phyloP scores from a whole-genome alignment of 2,113 vertebrate species.

The Papio anubis region DNA sequence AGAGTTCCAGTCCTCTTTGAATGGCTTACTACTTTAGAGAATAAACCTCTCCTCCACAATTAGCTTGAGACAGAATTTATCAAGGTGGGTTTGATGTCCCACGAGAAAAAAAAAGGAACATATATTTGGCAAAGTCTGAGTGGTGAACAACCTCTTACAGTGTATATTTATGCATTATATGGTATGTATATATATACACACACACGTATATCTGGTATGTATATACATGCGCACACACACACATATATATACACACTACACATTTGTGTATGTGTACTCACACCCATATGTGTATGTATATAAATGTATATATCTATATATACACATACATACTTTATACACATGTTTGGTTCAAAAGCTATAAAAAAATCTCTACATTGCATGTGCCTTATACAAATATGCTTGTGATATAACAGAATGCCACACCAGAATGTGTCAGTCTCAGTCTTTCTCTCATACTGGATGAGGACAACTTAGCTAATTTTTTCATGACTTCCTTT shows the following conservation, averaged over 20 bases:
- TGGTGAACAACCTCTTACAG: neutral
- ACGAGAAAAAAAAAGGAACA: neutral
- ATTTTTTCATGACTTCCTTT: conserved; percentile 40
- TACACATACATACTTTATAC: neutral
- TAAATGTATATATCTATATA: neutral
- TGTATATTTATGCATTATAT: neutral
- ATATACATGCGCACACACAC: too few relatives aligned
- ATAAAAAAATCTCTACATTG: neutral
- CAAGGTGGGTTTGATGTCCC: neutral
- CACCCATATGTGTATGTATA: too few relatives aligned
- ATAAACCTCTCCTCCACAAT: neutral
- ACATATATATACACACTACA: too few relatives aligned
- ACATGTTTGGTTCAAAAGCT: neutral
- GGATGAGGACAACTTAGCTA: neutral
- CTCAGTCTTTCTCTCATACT: neutral
- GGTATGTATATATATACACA: too few relatives aligned
- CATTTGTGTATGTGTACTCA: neutral
- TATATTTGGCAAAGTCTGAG: neutral
- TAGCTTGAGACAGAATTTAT: neutral
- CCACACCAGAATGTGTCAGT: neutral
- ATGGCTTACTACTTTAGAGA: neutral
- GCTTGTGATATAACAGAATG: neutral
- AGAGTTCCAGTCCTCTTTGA: neutral
- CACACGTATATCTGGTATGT: too few relatives aligned
- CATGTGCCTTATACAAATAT: neutral